These are phyloP conservation scores for Bombyx mori DNA, from an alignment of 1,140 invertebrate genomes.

Conservation along the genomic window ASM3026992v2 NC_085119.1:2474001-2474500, in stretches of 20 bases:
- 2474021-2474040: slow-evolving; percentile 14
- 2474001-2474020: slow-evolving; percentile 25
- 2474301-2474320: too few species aligned
- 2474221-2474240: too few species aligned
- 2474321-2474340: not conserved
- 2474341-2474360: slow-evolving; percentile 5
- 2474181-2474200: too few species aligned
- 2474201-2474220: not conserved
- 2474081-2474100: slow-evolving; percentile 55
- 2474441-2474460: too few species aligned
- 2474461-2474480: too few species aligned
- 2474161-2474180: too few species aligned
- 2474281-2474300: too few species aligned
- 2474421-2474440: not conserved
- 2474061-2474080: slow-evolving; percentile 39
- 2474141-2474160: too few species aligned
- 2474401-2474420: not conserved
- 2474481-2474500: too few species aligned
- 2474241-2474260: too few species aligned
- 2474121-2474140: too few species aligned
- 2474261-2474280: too few species aligned
- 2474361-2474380: not conserved
- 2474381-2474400: not conserved
- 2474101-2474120: slow-evolving; percentile 24
- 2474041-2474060: slow-evolving; percentile 12